Conservation (phyloP, 1,140 invertebrate genomes). For the Drosophila tropicalis region DNA sequence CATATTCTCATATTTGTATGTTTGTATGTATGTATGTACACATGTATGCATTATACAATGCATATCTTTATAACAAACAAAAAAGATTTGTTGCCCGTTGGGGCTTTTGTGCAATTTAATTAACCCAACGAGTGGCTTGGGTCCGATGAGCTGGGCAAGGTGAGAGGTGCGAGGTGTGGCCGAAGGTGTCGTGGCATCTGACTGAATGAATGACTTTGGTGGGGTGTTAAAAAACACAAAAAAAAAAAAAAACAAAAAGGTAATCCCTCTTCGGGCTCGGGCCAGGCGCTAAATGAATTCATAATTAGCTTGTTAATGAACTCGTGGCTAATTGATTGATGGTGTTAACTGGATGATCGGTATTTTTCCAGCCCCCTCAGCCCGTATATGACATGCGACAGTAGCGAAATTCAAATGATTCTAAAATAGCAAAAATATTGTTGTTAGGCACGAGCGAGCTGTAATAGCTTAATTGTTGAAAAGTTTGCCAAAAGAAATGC, state of each 20-base stretch:
- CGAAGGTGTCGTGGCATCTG: neutral
- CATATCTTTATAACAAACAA: slow-evolving; percentile 41
- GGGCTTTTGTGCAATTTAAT: slow-evolving; percentile 53
- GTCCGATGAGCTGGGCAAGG: neutral
- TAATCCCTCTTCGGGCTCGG: slow-evolving; percentile 14
- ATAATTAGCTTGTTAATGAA: slow-evolving; percentile 42
- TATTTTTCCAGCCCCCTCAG: too few relatives aligned
- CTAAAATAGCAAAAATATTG: neutral
- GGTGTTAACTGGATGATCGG: slow-evolving; percentile 31
- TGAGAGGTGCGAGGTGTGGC: neutral
- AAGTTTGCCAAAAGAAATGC: too few relatives aligned
- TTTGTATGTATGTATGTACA: neutral
- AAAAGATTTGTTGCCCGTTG: slow-evolving; percentile 19
- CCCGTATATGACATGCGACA: neutral
- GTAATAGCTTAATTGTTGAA: too few relatives aligned
- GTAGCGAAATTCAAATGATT: neutral
- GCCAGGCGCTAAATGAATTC: slow-evolving; percentile 44
- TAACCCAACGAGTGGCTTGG: slow-evolving; percentile 14
- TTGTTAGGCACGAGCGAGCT: too few relatives aligned
- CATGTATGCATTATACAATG: slow-evolving; percentile 43
- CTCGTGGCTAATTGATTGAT: slow-evolving; percentile 36
- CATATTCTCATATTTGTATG: slow-evolving; percentile 8
- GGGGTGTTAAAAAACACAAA: neutral
- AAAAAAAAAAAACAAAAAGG: slow-evolving; percentile 9
- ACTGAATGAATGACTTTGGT: neutral